Conservation (phyloP, 2,113 vertebrate genomes). For the Grammomys dolichurus region DNA sequence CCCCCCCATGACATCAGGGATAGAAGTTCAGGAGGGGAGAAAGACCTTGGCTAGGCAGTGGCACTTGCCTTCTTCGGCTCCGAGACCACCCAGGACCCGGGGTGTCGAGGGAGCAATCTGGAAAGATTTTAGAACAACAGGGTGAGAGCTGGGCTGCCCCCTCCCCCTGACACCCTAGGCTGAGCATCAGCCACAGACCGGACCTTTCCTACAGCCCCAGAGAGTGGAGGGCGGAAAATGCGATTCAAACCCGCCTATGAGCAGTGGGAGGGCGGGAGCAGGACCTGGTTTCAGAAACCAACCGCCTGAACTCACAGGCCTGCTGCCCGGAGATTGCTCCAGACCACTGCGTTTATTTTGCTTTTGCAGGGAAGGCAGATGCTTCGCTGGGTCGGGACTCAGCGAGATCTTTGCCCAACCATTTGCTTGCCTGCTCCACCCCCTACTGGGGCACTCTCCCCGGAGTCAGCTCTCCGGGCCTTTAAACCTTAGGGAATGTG, state of each 20-base stretch:
- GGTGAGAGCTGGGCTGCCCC: neutral
- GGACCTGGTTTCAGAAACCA: neutral
- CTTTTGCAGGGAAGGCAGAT: slow-evolving; percentile 59
- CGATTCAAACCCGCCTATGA: slow-evolving; percentile 57
- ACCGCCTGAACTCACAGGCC: neutral
- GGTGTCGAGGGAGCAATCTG: slow-evolving; percentile 40
- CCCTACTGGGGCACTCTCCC: slow-evolving; percentile 62
- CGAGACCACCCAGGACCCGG: slow-evolving; percentile 75
- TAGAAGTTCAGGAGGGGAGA: slow-evolving; percentile 6
- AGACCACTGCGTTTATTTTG: slow-evolving; percentile 70
- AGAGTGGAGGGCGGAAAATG: neutral
- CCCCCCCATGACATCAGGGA: neutral
- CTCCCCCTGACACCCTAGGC: neutral
- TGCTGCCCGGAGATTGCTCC: slow-evolving; percentile 21
- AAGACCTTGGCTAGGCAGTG: neutral
- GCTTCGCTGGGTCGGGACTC: neutral
- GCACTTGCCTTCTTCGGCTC: neutral
- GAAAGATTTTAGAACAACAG: slow-evolving; percentile 51
- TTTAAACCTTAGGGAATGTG: slow-evolving; percentile 80
- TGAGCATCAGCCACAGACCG: neutral
- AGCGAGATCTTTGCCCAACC: slow-evolving; percentile 45
- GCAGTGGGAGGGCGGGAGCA: neutral
- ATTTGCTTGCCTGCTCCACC: slow-evolving; percentile 76
- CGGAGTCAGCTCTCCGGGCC: slow-evolving; percentile 50
- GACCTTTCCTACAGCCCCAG: neutral